Base-by-base conservation (phyloP, 2,113 vertebrate genomes). In the Oenanthe oenanthe region DNA sequence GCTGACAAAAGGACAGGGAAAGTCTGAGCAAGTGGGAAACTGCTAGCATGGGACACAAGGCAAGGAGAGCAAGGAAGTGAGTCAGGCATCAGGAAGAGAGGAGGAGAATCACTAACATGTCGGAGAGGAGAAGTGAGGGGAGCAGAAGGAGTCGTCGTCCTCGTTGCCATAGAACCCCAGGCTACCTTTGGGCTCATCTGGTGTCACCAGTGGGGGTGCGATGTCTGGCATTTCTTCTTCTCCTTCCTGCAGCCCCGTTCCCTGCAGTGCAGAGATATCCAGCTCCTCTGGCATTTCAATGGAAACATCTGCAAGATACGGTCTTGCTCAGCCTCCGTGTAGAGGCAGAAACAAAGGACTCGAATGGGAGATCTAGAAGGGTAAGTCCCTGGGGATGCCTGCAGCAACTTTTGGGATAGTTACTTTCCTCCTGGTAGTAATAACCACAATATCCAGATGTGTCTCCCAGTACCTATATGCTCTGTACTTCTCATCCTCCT, bases 131-230 rank as follows among this genome's bases (percentile, higher is more conserved):
- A 99, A 99, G 99, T 99, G 98, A 98, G 99, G 99, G 98, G 99
- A 99, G 99, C 99, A 99, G 99, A 99, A 99, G 87, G 99, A 99
- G 99, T 99, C 99, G 98, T 99, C 99, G 98, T 99, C 99, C 97
- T 99, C 99, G 99, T 99, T 99, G 99, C 99, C 99, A 98, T 99
- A 99, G 99, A 98, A 99, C 98, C 99, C 99, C 99, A 99, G 99
- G 99, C 99, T 99, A 99, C 99, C 99, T 99, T 99, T 99, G 98
- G 99, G 99, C 98, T 99, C 99, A 36, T 99, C 99, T 97, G 99
- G 99, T 97, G 99, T 99, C 98, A 99, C 99, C 95, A 99, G 98
- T 79, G 99, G 99, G 26, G 99, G 99, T 54, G 99, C 99, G 67
- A 99, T 99, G 97, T 99, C 99, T 61, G 99, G 99, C 91, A 99